Percentiles rank a stretch among this genome's conserved stretches.
Conservation (phyloP, 2,888 invertebrate species). For the Neoascia interrupta region DNA sequence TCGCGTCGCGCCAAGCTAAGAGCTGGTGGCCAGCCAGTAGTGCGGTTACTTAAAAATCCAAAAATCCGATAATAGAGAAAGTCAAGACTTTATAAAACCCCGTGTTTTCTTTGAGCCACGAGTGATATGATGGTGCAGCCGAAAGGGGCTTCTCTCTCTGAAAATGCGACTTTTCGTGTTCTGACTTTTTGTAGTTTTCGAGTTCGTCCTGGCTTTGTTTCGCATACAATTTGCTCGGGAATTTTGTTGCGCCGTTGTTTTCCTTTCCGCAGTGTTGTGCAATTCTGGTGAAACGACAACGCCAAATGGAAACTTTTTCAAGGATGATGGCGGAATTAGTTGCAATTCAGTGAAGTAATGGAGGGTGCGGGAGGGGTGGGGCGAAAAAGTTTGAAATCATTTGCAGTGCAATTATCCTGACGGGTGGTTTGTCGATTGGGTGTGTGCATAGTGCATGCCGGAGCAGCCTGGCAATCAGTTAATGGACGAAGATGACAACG, state of each 20-base stretch:
- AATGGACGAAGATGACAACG: constrained; percentile 50
- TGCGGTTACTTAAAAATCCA: constrained; percentile 56
- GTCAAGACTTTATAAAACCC: constrained; percentile 33
- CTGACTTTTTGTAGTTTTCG: constrained; percentile 31
- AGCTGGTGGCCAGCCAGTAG: constrained; percentile 16
- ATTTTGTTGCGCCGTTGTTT: constrained; percentile 48
- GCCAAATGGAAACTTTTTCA: constrained; percentile 57
- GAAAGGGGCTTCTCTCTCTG: not conserved
- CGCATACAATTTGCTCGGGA: constrained; percentile 47
- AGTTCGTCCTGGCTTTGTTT: constrained; percentile 53
- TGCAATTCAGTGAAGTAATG: constrained; percentile 61
- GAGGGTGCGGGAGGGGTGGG: not conserved
- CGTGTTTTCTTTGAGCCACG: constrained; percentile 44
- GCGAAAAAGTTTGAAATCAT: constrained; percentile 60
- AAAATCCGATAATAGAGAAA: constrained; percentile 57
- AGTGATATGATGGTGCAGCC: not conserved
- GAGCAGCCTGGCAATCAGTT: constrained; percentile 67
- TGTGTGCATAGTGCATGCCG: not conserved
- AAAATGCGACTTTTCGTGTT: constrained; percentile 21
- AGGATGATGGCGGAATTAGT: constrained; percentile 59
- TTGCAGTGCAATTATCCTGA: constrained; percentile 64
- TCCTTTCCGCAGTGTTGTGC: constrained; percentile 17
- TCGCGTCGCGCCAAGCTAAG: constrained; percentile 20
- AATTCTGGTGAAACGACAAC: constrained; percentile 48
- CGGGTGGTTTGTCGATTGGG: not conserved